Base-by-base conservation (phyloP, 2,888 invertebrate genomes). In the Dicyrtomina minuta region DNA sequence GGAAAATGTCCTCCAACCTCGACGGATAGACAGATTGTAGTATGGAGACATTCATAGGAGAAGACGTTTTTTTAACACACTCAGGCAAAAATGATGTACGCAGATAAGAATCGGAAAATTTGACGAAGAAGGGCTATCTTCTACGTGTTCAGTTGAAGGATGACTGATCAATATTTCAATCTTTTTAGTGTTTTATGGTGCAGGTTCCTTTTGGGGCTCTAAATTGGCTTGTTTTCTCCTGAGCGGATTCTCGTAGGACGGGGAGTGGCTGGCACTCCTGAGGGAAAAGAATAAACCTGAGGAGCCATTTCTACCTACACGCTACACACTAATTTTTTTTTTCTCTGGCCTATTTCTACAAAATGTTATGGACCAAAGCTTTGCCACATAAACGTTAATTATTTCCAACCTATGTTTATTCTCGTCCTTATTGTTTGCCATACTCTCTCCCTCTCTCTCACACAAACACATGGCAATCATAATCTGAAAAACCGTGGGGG, bases 101-200 rank as follows among this genome's bases (percentile, higher is more conserved):
- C 43, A 68, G 41, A 49, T 60, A 60, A 60, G 68, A 51, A 68
- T 60, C 33, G 60, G 51, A 46, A 67, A 68, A 51, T 60, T 60
- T 49, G 60, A 59, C 33, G 68, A 51, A 22, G 51, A 61, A 60
- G 39, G 24, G 60, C 39, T 27, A 27, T 55, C 58, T 43, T 17
- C n/a, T 33, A n/a, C 49, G 22, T 53, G 39, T 39, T 60, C 26
- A 67, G 51, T 67, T 67, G 64, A 69, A 33, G 61, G 70, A 66
- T 70, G 64, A 27, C 62, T 71, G 71, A 71, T 70, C 70, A 70
- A 70, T 68, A 71, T 71, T 71, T 71, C 71, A 71, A 71, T 71
- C 62, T 71, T 68, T 68, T 71, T 71, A 71, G 62, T 68, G 71
- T 71, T 71, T 71, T 67, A 66, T 59, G 58, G 33, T 41, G 17